A percentile compares a stretch with the other conserved stretches of the same genome.
Evolutionary conservation across 2,888 invertebrate species (phyloP).

Genomic region (Apantesis nais): DNA sequence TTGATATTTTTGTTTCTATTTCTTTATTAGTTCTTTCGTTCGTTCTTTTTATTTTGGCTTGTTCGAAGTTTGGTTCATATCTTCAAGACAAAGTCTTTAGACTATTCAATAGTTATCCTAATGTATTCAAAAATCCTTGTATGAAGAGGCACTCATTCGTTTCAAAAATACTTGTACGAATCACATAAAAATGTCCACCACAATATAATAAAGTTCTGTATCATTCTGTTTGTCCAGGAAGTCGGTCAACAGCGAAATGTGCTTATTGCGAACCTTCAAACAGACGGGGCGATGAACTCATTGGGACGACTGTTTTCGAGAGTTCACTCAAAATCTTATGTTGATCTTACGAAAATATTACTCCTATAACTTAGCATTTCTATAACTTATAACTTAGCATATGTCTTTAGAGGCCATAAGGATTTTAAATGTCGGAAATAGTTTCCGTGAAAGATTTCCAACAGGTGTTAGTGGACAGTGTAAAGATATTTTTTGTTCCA

Average conservation of each 20-base stretch:
- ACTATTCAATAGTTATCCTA: not conserved
- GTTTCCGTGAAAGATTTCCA: not conserved
- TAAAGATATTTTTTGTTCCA: not conserved
- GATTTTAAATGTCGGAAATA: not conserved
- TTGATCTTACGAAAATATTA: not conserved
- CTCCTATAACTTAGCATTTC: not conserved
- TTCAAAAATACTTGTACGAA: slow-evolving; percentile 9
- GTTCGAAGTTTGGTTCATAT: not conserved
- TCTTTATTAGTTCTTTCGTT: too few species aligned
- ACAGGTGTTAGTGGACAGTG: not conserved
- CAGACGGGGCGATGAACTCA: slow-evolving; percentile 23
- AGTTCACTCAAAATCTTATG: slow-evolving; percentile 8
- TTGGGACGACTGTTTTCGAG: slow-evolving; percentile 13
- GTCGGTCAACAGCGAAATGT: slow-evolving; percentile 33
- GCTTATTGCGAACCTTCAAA: slow-evolving; percentile 18
- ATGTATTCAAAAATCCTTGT: not conserved
- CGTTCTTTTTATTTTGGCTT: not conserved
- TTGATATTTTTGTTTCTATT: too few species aligned
- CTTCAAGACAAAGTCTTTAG: not conserved
- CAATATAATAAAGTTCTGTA: slow-evolving; percentile 24
- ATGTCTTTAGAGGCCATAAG: not conserved
- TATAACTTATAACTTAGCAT: not conserved
- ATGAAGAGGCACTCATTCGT: slow-evolving; percentile 6
- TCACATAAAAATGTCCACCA: slow-evolving; percentile 16
- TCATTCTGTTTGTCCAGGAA: slow-evolving; percentile 36